These are phyloP conservation scores for Netelia fuscicornis DNA, from an alignment of 2,888 invertebrate species.

Conservation along the genomic window DNA sequence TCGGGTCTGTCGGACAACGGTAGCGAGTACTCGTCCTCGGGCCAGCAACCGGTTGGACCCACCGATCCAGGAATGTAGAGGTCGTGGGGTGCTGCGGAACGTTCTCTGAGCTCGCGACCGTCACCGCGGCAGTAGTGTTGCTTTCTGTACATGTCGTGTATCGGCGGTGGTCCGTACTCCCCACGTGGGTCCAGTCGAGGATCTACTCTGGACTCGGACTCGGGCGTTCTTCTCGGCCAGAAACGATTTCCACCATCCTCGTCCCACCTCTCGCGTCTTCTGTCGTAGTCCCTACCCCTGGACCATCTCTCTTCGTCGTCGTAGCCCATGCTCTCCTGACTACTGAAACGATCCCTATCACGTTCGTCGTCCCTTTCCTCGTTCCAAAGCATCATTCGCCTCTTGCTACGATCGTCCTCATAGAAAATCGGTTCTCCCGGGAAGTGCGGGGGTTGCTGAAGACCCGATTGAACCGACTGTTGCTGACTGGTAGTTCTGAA, in stretches of 20 bases:
- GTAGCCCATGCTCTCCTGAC: conserved; percentile 84
- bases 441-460: conserved; percentile 52
- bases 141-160: conserved; percentile 71
- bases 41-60: conserved; percentile 49
- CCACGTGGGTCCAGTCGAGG: conserved; percentile 48
- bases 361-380: conserved; percentile 84
- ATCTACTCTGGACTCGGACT: conserved; percentile 49
- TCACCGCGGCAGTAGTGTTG: conserved; percentile 80
- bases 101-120: conserved; percentile 72
- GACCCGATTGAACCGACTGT: conserved; percentile 21
- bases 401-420: conserved; percentile 82
- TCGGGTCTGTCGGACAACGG: conserved; percentile 77
- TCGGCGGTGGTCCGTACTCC: conserved; percentile 59
- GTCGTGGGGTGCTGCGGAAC: conserved; percentile 70
- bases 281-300: conserved; percentile 80
- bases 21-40: conserved; percentile 80
- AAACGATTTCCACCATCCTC: conserved; percentile 72
- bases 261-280: conserved; percentile 69
- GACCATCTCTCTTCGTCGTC: conserved; percentile 84
- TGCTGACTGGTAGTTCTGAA: conserved; percentile 52
- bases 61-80: conserved; percentile 76
- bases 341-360: conserved; percentile 84
- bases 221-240: conserved; percentile 79
- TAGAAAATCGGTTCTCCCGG: conserved; percentile 75
- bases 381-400: conserved; percentile 81